Percentiles rank a stretch among this genome's conserved stretches.
These are phyloP conservation scores for Yoshiicerus persimilis DNA, from an alignment of 1,140 invertebrate genomes.

Conservation along the genomic window DNA sequence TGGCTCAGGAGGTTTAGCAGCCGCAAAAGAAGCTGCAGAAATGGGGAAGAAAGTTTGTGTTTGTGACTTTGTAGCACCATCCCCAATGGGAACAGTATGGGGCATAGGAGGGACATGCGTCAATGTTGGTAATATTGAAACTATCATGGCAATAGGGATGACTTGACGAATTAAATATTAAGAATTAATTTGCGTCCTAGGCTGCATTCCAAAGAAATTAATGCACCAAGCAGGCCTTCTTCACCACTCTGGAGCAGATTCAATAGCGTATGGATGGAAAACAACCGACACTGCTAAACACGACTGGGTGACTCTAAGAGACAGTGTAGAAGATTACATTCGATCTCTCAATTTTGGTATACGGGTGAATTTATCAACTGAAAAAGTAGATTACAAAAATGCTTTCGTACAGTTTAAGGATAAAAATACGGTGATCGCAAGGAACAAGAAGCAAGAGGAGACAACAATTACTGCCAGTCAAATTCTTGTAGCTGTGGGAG, in stretches of 20 bases:
- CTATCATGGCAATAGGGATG: no score
- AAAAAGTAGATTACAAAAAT: constrained; percentile 63
- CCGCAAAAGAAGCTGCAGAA: constrained; percentile 52
- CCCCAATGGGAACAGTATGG: constrained; percentile 55
- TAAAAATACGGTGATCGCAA: background rate
- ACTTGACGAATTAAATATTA: no score
- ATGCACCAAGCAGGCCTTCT: constrained; percentile 63
- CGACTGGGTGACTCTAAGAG: constrained; percentile 62
- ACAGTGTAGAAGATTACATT: constrained; percentile 62
- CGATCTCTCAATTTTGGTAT: constrained; percentile 64
- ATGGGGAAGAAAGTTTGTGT: constrained; percentile 63
- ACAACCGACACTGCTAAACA: constrained; percentile 51
- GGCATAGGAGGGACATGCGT: constrained; percentile 67
- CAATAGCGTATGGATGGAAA: constrained; percentile 59
- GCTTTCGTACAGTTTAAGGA: constrained; percentile 63
- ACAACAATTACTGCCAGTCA: constrained; percentile 65
- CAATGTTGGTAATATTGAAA: constrained; percentile 56
- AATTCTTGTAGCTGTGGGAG: constrained; percentile 67
- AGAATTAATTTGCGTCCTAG: no score
- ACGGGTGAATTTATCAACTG: constrained; percentile 59
- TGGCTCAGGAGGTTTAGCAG: constrained; percentile 58
- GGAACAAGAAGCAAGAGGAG: constrained; percentile 57
- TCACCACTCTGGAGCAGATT: constrained; percentile 53
- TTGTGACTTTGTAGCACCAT: constrained; percentile 63
- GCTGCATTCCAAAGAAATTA: constrained; percentile 69